Evolutionary conservation across 2,113 vertebrate species (phyloP).

Genomic region (Herpetotheres cachinnans): DNA sequence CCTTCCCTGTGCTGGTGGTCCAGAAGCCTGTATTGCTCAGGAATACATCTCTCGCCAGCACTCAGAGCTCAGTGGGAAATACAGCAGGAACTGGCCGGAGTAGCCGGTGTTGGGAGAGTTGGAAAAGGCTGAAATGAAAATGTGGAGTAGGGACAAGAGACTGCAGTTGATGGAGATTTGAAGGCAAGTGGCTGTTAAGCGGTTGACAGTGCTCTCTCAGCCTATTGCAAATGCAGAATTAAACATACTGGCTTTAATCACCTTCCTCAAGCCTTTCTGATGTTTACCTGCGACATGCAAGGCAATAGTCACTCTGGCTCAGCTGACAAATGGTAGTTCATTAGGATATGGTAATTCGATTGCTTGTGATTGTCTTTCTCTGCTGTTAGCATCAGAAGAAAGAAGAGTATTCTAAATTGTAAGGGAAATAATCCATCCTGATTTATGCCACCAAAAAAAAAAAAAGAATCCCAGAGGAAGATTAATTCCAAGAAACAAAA

Average conservation of each 20-base stretch:
- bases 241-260: neutral
- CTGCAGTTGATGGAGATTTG: neutral
- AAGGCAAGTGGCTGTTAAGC: neutral
- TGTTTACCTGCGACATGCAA: neutral
- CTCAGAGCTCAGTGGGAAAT: neutral
- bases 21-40: neutral
- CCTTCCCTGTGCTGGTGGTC: neutral
- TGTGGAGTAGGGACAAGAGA: neutral
- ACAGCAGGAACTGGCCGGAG: neutral
- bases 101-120: neutral
- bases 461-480: neutral
- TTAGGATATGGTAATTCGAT: constrained; percentile 27
- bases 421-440: neutral
- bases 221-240: neutral
- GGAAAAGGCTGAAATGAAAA: neutral
- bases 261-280: neutral
- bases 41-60: neutral
- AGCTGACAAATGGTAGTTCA: constrained; percentile 24
- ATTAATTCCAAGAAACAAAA: constrained; percentile 26
- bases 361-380: neutral
- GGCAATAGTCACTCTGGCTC: neutral
- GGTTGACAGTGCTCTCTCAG: neutral
- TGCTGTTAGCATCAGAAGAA: neutral
- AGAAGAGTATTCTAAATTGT: neutral
- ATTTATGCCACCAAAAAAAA: neutral